Evolutionary conservation across 2,113 vertebrate species (phyloP), one percentile per base, ranked within the genome.

Genomic region (Chloropsis cyanopogon): DNA sequence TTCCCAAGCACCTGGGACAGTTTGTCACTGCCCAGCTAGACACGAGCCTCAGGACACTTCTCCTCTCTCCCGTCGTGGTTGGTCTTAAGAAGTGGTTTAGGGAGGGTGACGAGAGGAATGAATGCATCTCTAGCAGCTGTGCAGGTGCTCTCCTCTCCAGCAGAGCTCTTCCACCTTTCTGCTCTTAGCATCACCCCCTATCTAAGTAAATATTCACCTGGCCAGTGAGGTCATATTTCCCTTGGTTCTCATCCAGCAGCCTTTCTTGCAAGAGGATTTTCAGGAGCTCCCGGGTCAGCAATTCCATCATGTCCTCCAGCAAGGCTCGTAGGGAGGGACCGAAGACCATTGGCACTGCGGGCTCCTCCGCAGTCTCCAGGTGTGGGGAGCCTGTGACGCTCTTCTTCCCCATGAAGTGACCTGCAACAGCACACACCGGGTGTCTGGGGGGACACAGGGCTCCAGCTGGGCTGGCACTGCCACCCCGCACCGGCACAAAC

Each of bases 361-460:
- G 77, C 50, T 97, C 95, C 76, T 97, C 96, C 0, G 91, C 86
- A 7, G 97, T 57, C 37, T 96, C 97, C 86, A 97, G 35, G 11
- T 71, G 93, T 1, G 95, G 92, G 37, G 96, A 92, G 54, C 98
- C 97, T 4, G 88, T 66, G n/a, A 98, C 86, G 1, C 98, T 99
- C 96, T 99, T 99, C 98, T 99, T 99, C 22, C 99, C 99, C 99
- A 99, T 99, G 92, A 99, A 99, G 96, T 99, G 99, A 54, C 99
- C 99, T 99, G 93, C 39, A 94, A 95, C 16, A 16, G 6, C 4
- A 3, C 29, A 3, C 31, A 7, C 2, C 9, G 19, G 1, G 24
- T 25, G 41, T 3, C 69, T 2, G 39, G 28, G 25, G 29, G 22
- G 7, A 28, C 1, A 0, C 37, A 10, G 41, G 33, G 24, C 54